Base-by-base conservation (phyloP, 2,888 invertebrate species). In the Parnassius orleans region DNA sequence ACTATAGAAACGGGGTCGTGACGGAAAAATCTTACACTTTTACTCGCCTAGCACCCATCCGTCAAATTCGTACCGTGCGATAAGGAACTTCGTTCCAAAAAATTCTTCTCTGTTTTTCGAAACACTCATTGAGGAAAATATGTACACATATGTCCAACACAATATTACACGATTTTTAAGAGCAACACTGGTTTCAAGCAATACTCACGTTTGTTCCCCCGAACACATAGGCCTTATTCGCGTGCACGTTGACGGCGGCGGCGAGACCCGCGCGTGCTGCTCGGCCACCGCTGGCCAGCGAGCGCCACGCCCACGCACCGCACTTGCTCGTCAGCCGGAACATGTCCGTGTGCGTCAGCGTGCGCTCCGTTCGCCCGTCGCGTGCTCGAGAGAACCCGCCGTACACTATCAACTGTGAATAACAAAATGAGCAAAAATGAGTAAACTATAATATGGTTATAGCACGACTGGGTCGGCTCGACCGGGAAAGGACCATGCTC, bases 261-360 rank as follows among this genome's bases (percentile, higher is more conserved):
- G 95, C 94, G 74, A 96, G 94, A 14, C 96, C 95, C 73, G 74
- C 95, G 90, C 75, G 95, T 94, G 98, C 87, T 93, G 95, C 61
- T 79, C 74, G 48, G 11, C 66, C 48, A 0, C 80, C 83, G 5
- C 79, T 77, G 1, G 74, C 11, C 60, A 69, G 58, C 33, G 74
- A 65, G 9, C 73, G 52, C 65, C 85, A 81, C 80, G 82, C 76
- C 87, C 73, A 90, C 84, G 75, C 69, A 9, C 67, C 71, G 2
- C 72, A 79, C 95, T 93, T 68, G 95, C 93, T 77, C 52, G 43
- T 64, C 54, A 91, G 78, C 0, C 82, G 80, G 81, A 86, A 92
- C 77, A 87, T 74, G 72, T 92, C 92, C n/a, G 83, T 78, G 79
- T 92, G 91, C 0, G 91, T 92, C 65, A 75, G 67, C 0, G 88